Conservation (phyloP, 92 coral and sea anemone genomes). For the Galaxea fascicularis region DNA sequence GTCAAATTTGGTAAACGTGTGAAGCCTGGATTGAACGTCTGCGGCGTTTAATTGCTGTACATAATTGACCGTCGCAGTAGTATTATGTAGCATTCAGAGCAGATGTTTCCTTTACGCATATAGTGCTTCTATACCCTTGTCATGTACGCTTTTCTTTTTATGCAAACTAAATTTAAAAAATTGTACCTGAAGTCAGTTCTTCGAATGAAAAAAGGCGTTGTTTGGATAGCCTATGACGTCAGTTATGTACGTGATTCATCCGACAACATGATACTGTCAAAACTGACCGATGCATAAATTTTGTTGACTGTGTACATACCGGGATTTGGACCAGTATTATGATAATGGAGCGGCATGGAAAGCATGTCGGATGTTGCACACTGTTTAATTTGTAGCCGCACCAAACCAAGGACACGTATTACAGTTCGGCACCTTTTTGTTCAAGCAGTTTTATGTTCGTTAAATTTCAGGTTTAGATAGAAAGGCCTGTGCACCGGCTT, state of each 20-base stretch:
- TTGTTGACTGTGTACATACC: slow-evolving; percentile 19
- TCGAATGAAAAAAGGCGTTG: neutral
- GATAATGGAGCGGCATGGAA: slow-evolving; percentile 34
- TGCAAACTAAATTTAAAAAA: neutral
- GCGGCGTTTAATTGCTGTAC: neutral
- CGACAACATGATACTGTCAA: slow-evolving; percentile 19
- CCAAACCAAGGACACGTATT: slow-evolving; percentile 25
- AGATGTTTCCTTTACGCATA: too few species aligned
- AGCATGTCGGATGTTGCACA: slow-evolving; percentile 35
- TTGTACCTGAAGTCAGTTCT: neutral
- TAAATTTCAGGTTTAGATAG: neutral
- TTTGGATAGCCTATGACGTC: slow-evolving; percentile 2
- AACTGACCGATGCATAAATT: neutral
- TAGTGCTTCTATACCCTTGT: neutral
- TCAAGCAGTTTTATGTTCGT: neutral
- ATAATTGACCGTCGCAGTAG: neutral
- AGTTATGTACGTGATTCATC: slow-evolving; percentile 5
- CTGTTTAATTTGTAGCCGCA: slow-evolving; percentile 30
- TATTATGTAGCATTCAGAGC: neutral
- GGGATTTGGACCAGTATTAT: neutral
- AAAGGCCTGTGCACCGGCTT: neutral
- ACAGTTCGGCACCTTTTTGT: neutral
- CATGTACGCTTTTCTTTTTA: neutral
- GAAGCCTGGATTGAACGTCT: neutral
- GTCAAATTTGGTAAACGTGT: slow-evolving; percentile 25